A percentile compares a stretch with the other conserved stretches of the same genome.
phyloP scores from a whole-genome alignment of 2,888 invertebrate species.

The Xanthorhoe spadicearia region DNA sequence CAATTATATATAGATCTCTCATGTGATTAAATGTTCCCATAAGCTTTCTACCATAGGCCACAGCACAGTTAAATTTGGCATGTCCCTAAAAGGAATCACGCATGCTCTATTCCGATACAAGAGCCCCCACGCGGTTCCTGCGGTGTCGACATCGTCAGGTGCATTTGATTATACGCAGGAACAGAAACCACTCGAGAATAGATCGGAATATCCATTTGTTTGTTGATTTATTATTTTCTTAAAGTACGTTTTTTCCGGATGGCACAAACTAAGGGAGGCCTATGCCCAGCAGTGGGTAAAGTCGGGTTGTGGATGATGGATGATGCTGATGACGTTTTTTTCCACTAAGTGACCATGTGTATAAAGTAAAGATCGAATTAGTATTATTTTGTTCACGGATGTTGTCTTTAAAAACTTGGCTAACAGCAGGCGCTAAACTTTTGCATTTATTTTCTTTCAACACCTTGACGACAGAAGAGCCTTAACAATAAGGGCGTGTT shows the following conservation, averaged over 20 bases:
- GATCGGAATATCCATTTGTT: constrained; percentile 43
- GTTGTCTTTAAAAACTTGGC: not conserved
- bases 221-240: too few species aligned
- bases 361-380: too few species aligned
- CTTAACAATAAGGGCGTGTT: not conserved
- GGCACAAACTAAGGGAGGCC: too few species aligned
- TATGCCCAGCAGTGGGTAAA: too few species aligned
- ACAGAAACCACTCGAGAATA: constrained; percentile 58
- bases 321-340: too few species aligned
- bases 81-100: constrained; percentile 45
- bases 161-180: constrained; percentile 55
- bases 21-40: not conserved
- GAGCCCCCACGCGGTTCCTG: constrained; percentile 34
- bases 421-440: too few species aligned
- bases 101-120: constrained; percentile 35
- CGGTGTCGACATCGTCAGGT: constrained; percentile 51
- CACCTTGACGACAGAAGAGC: not conserved
- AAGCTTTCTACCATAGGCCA: constrained; percentile 30
- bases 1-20: not conserved
- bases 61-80: constrained; percentile 38
- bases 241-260: too few species aligned
- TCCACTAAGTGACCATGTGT: too few species aligned
- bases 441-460: too few species aligned
- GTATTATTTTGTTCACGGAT: not conserved
- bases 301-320: too few species aligned